Percentiles rank a stretch among this genome's conserved stretches.
Conservation (phyloP, 2,797 vertebrate species). For the Amblyopsis hoosieri region DNA sequence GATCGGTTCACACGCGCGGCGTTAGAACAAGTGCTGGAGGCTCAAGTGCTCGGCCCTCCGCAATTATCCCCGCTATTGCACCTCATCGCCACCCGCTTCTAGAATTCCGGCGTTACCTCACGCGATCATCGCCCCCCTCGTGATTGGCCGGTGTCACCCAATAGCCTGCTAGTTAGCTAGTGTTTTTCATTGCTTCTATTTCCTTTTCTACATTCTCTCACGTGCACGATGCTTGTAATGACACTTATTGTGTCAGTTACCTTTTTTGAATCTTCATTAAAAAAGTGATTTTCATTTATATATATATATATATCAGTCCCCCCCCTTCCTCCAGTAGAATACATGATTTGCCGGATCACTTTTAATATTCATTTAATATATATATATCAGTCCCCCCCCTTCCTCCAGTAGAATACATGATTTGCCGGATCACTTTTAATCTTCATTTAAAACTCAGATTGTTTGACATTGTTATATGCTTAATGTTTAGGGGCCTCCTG, state of each 20-base stretch:
- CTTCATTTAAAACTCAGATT: too few species aligned
- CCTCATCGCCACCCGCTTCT: constrained; percentile 11
- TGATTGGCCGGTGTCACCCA: constrained; percentile 1
- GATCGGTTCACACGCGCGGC: constrained; percentile 67
- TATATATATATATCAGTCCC: not conserved
- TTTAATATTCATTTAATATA: too few species aligned
- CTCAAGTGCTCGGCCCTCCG: constrained; percentile 43
- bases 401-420: not conserved
- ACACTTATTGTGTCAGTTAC: too few species aligned
- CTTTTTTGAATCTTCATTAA: too few species aligned
- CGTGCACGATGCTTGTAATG: too few species aligned
- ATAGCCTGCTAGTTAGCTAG: not conserved
- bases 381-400: not conserved
- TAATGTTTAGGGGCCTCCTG: too few species aligned
- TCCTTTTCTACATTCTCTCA: not conserved
- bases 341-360: too few species aligned
- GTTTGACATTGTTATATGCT: not conserved
- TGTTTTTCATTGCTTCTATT: not conserved
- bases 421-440: too few species aligned
- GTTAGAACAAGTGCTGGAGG: constrained; percentile 60
- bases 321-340: not conserved
- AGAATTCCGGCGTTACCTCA: constrained; percentile 15
- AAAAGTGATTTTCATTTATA: too few species aligned
- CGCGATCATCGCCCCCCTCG: constrained; percentile 1
- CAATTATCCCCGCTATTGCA: constrained; percentile 37